Evolutionary conservation across 1,140 invertebrate species (phyloP), one percentile per base, ranked within the genome.

Genomic region (Drosophila oshimai): DNA sequence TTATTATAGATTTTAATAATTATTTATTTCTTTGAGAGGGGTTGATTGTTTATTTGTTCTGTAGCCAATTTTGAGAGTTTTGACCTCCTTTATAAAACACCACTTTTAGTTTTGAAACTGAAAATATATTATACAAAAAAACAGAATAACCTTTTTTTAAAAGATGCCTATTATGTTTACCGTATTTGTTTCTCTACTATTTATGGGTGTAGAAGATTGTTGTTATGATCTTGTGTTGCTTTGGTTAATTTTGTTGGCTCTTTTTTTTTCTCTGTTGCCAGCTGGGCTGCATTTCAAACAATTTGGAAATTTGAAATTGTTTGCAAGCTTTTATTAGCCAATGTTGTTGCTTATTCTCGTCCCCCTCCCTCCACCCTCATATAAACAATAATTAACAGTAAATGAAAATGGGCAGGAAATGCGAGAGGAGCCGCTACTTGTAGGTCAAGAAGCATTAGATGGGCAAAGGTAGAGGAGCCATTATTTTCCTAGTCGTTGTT

Each of bases 321-420:
- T 76, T 54, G 78, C 78, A 74, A 83, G 80, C 64, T 79, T 84
- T 81, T 81, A 81, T 81, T 79, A 71, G 80, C 74, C 36, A 79
- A 79, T 79, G 45, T 44, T 18, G 62, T 22, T 68, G 58, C 47
- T 15, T 67, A 65, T 58, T n/a, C 58, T 28, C 60, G 9, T 42
- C 36, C 33, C 18, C 17, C 18, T 15, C 12, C 15, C 20, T 4
- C 34, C 13, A 4, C 20, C 26, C 17, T 26, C 53, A 39, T 62
- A 58, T 73, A 86, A 80, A 75, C 75, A 75, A 75, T 58, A 76
- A 76, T 76, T 71, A 76, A 76, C 74, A 60, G 81, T 87, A 80
- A 76, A 78, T 78, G 33, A 67, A 79, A 69, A 61, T 69, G 57
- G 60, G 69, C 77, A 81, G 77, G 60, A 67, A 67, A 50, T 26